Conservation (phyloP, 2,797 vertebrate species). For the Gephyroberyx darwinii region DNA sequence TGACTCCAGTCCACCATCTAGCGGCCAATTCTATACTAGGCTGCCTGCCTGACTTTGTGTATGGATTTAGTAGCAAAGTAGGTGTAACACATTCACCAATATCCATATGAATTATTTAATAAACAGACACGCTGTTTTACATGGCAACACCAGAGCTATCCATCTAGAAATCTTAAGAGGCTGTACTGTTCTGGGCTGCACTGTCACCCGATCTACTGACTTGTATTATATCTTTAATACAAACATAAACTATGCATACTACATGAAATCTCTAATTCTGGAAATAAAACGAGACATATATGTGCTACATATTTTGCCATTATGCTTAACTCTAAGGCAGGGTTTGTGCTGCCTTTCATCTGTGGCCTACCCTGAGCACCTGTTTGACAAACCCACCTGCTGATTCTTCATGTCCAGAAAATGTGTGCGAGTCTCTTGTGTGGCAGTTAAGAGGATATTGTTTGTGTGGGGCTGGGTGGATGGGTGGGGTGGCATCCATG, state of each 20-base stretch:
- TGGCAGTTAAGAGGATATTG: constrained; percentile 47
- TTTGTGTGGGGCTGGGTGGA: constrained; percentile 14
- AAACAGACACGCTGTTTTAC: background rate
- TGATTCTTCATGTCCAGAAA: constrained; percentile 67
- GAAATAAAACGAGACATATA: constrained; percentile 75
- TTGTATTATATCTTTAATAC: constrained; percentile 84
- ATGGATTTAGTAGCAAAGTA: too few relatives aligned
- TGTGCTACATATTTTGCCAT: constrained; percentile 78
- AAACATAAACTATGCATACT: constrained; percentile 86
- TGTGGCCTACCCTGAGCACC: constrained; percentile 19
- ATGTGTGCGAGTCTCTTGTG: constrained; percentile 60
- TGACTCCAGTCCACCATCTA: constrained; percentile 37
- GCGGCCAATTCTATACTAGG: constrained; percentile 16
- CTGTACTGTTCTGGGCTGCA: constrained; percentile 65
- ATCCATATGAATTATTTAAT: background rate
- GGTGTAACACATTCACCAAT: too few relatives aligned
- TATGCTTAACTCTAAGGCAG: constrained; percentile 73
- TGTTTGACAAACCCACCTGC: constrained; percentile 69
- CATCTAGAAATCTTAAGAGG: background rate
- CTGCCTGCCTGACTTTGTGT: too few relatives aligned
- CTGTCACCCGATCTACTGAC: constrained; percentile 50
- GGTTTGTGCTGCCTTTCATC: constrained; percentile 37
- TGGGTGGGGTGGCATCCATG: background rate
- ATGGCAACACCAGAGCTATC: background rate
- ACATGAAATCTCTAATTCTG: constrained; percentile 82